Base-by-base conservation (phyloP, 2,113 vertebrate genomes). In the Saccopteryx leptura region DNA sequence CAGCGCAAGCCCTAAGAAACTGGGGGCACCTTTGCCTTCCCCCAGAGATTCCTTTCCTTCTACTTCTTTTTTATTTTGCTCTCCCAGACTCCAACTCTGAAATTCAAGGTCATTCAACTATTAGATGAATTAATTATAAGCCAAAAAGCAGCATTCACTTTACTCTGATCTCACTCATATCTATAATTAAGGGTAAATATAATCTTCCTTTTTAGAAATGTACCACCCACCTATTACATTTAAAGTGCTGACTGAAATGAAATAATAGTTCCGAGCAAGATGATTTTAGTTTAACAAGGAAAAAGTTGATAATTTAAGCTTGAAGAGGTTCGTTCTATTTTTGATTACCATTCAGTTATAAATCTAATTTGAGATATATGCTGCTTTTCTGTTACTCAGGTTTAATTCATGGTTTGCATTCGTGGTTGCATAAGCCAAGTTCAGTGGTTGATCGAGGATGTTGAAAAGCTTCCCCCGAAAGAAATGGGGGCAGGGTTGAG, bases 381-480 rank as follows among this genome's bases (percentile, higher is more conserved):
- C 93, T 94, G 66, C 91, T 92, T 94, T 93, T 95, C 93, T 96
- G 90, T 91, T 94, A 72, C 65, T 93, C 92, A 68, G 80, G 92
- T 97, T 95, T 98, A 93, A 97, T 95, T 98, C 93, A 94, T 98
- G 95, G 94, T 93, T 97, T 31, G 56, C 78, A 84, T 76, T 56
- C 93, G 72, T 28, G 0, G 7, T 75, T 93, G 46, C 2, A 83
- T 97, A 93, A 95, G 81, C 88, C 71, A 76, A 60, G 78, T 81
- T 92, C 52, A 63, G 33, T 71, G 48, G 52, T 48, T 79, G 48
- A 93, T 85, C 88, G 72, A 82, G 88, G 74, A 1, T 83, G 93
- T 97, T 80, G 71, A 9, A 74, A 90, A 74, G 68, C 81, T 65
- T 56, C 74, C 56, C 88, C 28, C 31, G 31, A 50, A 92, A 61